Evolutionary conservation across 2,797 vertebrate genomes (phyloP).

Genomic region (Melanogrammus aeglefinus): DNA sequence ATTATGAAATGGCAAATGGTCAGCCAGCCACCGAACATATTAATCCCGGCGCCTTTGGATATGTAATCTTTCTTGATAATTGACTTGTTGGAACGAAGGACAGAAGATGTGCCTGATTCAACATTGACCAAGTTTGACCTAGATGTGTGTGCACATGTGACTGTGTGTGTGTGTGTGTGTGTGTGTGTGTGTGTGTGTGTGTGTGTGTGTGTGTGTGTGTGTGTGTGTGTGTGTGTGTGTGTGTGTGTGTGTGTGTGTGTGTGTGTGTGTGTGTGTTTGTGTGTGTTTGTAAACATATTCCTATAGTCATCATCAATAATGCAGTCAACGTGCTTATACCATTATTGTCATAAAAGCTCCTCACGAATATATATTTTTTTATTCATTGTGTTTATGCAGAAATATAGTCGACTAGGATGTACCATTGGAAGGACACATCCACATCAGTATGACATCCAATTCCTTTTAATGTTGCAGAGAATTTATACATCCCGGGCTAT

Average conservation of each 20-base stretch:
- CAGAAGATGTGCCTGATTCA: not conserved
- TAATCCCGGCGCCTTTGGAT: conserved; percentile 32
- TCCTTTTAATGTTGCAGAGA: not conserved
- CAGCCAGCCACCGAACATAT: conserved; percentile 37
- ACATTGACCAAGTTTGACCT: not conserved
- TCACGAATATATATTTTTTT: not conserved
- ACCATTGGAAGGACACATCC: not conserved
- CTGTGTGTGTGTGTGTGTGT: not conserved
- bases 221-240: no score
- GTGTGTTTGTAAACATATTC: no score
- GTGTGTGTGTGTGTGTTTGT: no score
- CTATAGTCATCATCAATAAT: not conserved
- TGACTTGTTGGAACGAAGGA: not conserved
- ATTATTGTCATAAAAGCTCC: not conserved
- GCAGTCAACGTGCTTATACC: not conserved
- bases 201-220: no score
- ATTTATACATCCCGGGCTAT: not conserved
- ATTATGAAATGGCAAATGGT: conserved; percentile 46
- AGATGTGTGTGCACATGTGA: not conserved
- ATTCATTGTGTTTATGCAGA: not conserved
- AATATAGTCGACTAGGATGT: not conserved
- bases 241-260: no score
- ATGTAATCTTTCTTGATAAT: conserved; percentile 4
- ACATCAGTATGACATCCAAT: not conserved
- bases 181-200: not conserved